Evolutionary conservation across 2,888 invertebrate species (phyloP), one percentile per base, ranked within the genome.

Genomic region (Sinentomon sp.): DNA sequence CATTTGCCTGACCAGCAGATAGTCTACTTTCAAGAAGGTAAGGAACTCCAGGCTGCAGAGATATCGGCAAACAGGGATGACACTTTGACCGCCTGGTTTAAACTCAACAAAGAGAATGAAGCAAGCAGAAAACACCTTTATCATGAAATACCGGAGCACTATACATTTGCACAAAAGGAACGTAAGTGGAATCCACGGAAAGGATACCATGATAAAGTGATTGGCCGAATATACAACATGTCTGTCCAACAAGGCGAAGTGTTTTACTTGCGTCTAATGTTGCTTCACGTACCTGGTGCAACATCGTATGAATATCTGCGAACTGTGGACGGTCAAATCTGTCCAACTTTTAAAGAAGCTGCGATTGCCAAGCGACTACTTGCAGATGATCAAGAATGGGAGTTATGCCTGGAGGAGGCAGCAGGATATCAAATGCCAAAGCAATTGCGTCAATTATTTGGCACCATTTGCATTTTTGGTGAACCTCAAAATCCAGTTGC

Each of bases 61-160:
- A n/a, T n/a, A n/a, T n/a, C n/a, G n/a, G n/a, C n/a, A n/a, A n/a
- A n/a, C n/a, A n/a, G n/a, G n/a, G n/a, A n/a, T n/a, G 37, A 45
- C 14, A 41, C 40, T n/a, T 30, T 49, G 16, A 42, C 39, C 17
- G 41, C 37, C n/a, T 49, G 45, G 38, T 47, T 48, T 32, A 17
- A 35, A 14, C 21, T 47, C n/a, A 46, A 43, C 24, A 5, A 16
- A 13, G 29, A 13, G 3, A 41, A 47, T 33, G 23, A 20, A 30
- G 31, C 36, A 9, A 45, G 45, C 14, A 31, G 32, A 25, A 26
- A 24, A 7, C 12, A 29, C 16, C 14, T 38, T 10, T 43, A 40
- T 27, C 21, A 31, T n/a, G 42, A 43, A 17, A 35, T 44, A 9
- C 43, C 43, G 4, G 31, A 34, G 17, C 28, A 40, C 17, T 44